Evolutionary conservation across 35 echinoderm and acorn worm genomes (phyloP).

Genomic region (Chiridota heheva): DNA sequence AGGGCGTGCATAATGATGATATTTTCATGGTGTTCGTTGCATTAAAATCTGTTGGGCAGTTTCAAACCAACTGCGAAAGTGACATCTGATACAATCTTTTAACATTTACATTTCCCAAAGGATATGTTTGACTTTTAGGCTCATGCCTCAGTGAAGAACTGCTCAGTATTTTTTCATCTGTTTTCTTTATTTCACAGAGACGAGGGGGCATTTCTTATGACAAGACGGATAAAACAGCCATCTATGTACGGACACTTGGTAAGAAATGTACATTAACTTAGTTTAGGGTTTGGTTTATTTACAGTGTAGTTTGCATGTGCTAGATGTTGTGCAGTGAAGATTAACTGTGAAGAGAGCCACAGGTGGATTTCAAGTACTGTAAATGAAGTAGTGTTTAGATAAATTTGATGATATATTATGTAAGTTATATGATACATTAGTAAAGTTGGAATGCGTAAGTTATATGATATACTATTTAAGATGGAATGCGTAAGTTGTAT

Average conservation of each 20-base stretch:
- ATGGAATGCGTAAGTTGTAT: too few relatives aligned
- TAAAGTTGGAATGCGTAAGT: background rate
- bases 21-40: too few relatives aligned
- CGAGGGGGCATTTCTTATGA: slow-evolving; percentile 54
- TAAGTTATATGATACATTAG: background rate
- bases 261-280: slow-evolving; percentile 5
- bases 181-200: slow-evolving; percentile 25
- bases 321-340: background rate
- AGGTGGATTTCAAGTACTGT: background rate
- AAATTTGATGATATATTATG: background rate
- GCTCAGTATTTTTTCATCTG: too few relatives aligned
- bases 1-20: too few relatives aligned
- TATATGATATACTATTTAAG: background rate
- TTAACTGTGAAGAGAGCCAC: background rate
- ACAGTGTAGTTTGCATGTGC: background rate
- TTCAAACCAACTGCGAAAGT: too few relatives aligned
- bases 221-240: slow-evolving; percentile 29
- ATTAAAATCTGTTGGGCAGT: too few relatives aligned
- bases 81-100: too few relatives aligned
- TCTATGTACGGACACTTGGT: slow-evolving; percentile 49
- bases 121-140: too few relatives aligned
- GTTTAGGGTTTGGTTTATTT: background rate
- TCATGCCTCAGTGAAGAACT: too few relatives aligned
- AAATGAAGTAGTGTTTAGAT: background rate
- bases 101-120: too few relatives aligned